phyloP scores from a whole-genome alignment of 2,797 vertebrate genomes.

The Falco berigora region DNA sequence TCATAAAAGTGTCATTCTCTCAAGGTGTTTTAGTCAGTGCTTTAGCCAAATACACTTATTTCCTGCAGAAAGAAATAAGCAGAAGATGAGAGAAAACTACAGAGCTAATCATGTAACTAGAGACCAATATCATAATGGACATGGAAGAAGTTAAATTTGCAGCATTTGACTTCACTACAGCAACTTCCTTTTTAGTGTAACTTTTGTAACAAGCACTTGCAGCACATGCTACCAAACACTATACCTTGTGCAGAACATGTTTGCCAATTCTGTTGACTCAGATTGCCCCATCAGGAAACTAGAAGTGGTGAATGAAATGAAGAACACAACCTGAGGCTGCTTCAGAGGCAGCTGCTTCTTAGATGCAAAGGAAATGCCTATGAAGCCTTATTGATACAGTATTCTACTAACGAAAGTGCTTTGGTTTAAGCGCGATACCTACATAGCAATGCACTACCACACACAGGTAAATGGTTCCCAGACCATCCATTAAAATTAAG shows the following conservation, averaged over 20 bases:
- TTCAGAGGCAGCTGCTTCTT: background rate
- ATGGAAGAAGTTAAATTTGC: background rate
- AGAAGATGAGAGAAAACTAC: background rate
- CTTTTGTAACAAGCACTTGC: background rate
- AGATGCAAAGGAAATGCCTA: background rate
- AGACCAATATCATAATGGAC: background rate
- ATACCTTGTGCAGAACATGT: background rate
- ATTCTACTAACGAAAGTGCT: background rate
- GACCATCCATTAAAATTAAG: background rate
- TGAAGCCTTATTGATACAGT: background rate
- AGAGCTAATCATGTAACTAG: background rate
- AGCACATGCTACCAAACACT: background rate
- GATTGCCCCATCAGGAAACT: background rate
- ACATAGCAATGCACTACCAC: background rate
- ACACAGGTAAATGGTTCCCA: background rate
- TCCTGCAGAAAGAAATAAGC: background rate
- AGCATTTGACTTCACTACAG: background rate
- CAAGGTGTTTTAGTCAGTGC: background rate
- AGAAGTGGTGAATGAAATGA: background rate
- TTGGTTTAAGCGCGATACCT: background rate
- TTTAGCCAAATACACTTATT: background rate
- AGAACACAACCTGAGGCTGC: background rate
- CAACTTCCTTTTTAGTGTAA: background rate
- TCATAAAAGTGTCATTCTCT: background rate
- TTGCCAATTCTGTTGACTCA: background rate